Evolutionary conservation across 1,140 invertebrate species (phyloP).

Genomic region (Drosophila sucinea): DNA sequence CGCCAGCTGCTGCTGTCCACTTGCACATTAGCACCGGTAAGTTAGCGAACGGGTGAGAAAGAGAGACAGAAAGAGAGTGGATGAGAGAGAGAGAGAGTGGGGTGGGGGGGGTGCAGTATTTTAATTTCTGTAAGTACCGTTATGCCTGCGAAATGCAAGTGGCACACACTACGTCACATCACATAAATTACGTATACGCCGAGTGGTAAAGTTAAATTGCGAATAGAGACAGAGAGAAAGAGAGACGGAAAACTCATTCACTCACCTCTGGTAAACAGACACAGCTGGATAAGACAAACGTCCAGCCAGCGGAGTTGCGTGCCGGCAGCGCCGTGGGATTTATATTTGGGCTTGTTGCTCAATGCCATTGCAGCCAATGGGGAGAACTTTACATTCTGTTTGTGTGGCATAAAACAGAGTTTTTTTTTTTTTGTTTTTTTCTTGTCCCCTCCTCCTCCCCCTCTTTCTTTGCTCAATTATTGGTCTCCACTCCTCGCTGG

Average conservation of each 20-base stretch:
- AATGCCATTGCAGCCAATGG: constrained; percentile 49
- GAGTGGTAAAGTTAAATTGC: background rate
- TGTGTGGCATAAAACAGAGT: constrained; percentile 18
- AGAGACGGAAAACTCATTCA: background rate
- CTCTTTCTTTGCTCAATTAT: constrained; percentile 40
- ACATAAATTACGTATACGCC: constrained; percentile 59
- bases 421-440: background rate
- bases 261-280: constrained; percentile 63
- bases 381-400: constrained; percentile 53
- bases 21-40: constrained; percentile 44
- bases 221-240: background rate
- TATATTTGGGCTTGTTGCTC: constrained; percentile 50
- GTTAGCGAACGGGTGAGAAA: background rate
- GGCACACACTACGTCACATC: constrained; percentile 33
- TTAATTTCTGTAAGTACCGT: constrained; percentile 65
- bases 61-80: background rate
- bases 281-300: constrained; percentile 57
- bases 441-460: constrained; percentile 16
- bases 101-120: constrained; percentile 19
- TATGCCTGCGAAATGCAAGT: constrained; percentile 11
- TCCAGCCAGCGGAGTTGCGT: constrained; percentile 56
- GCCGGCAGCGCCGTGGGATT: constrained; percentile 48
- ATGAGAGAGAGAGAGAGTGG: background rate
- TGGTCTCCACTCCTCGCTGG: constrained; percentile 2
- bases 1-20: constrained; percentile 16